Evolutionary conservation across 2,113 vertebrate species (phyloP).

Genomic region (Nothobranchius furzeri): DNA sequence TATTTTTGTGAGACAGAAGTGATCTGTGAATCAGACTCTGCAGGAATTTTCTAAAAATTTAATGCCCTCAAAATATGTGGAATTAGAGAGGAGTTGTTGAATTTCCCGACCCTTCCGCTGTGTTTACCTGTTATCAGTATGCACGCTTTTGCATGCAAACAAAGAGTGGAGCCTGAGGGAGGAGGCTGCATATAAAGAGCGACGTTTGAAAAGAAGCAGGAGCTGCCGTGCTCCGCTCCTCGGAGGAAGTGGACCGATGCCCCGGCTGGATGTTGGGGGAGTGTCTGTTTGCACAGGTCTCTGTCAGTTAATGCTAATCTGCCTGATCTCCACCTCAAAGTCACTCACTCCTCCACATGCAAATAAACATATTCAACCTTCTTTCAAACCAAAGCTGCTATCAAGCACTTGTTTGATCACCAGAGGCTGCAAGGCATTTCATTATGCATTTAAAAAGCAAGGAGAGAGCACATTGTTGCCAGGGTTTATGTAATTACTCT

Average conservation of each 20-base stretch:
- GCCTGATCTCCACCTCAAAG: slow-evolving; percentile 77
- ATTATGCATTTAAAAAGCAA: slow-evolving; percentile 60
- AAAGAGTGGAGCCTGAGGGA: slow-evolving; percentile 11
- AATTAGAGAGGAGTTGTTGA: neutral
- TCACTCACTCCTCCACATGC: slow-evolving; percentile 70
- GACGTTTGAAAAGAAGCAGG: slow-evolving; percentile 32
- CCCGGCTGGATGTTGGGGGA: slow-evolving; percentile 57
- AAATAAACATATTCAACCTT: slow-evolving; percentile 73
- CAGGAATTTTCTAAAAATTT: neutral
- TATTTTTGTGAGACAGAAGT: neutral
- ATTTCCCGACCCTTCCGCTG: neutral
- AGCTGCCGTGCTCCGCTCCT: slow-evolving; percentile 38
- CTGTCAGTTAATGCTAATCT: slow-evolving; percentile 73
- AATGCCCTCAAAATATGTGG: neutral
- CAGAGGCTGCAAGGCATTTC: slow-evolving; percentile 56
- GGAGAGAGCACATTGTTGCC: slow-evolving; percentile 62
- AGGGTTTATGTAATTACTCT: slow-evolving; percentile 75
- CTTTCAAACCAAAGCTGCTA: slow-evolving; percentile 69
- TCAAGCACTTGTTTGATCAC: slow-evolving; percentile 78
- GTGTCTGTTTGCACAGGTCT: slow-evolving; percentile 74
- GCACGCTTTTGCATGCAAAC: slow-evolving; percentile 16
- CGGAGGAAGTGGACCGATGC: slow-evolving; percentile 51
- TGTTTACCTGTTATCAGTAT: neutral
- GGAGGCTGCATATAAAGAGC: too few relatives aligned
- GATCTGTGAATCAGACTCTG: neutral